phyloP scores from a whole-genome alignment of 2,888 invertebrate genomes.

The Polydrusus cervinus region DNA sequence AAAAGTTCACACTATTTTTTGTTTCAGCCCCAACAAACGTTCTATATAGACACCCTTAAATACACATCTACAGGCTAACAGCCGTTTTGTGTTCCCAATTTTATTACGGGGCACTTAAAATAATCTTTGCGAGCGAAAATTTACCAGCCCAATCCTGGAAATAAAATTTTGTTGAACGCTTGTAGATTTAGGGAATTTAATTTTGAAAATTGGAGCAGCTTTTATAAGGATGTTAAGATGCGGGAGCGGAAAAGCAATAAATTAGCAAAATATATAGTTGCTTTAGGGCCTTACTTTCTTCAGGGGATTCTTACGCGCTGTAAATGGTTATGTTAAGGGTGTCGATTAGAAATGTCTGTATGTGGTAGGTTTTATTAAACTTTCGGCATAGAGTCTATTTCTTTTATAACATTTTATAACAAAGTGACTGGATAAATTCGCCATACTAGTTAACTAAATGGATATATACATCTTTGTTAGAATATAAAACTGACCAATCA shows the following conservation, averaged over 20 bases:
- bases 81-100: too few relatives aligned
- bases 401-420: too few relatives aligned
- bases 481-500: too few relatives aligned
- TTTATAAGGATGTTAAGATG: conserved; percentile 38
- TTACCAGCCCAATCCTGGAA: conserved; percentile 12
- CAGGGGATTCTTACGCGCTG: conserved; percentile 10
- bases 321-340: conserved; percentile 16
- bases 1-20: too few relatives aligned
- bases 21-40: too few relatives aligned
- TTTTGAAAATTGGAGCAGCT: conserved; percentile 42
- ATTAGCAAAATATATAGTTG: conserved; percentile 38
- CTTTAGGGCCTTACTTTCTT: conserved; percentile 28
- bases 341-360: neutral
- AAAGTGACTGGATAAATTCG: too few relatives aligned
- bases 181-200: conserved; percentile 41
- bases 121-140: neutral
- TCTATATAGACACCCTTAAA: too few relatives aligned
- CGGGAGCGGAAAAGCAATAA: conserved; percentile 28
- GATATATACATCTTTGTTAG: too few relatives aligned
- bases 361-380: neutral
- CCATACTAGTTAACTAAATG: too few relatives aligned
- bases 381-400: too few relatives aligned
- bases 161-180: conserved; percentile 32
- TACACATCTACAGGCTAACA: too few relatives aligned
- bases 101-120: too few relatives aligned